Evolutionary conservation across 2,888 invertebrate genomes (phyloP), one percentile per base, ranked within the genome.

Genomic region (Octodonta nipae): DNA sequence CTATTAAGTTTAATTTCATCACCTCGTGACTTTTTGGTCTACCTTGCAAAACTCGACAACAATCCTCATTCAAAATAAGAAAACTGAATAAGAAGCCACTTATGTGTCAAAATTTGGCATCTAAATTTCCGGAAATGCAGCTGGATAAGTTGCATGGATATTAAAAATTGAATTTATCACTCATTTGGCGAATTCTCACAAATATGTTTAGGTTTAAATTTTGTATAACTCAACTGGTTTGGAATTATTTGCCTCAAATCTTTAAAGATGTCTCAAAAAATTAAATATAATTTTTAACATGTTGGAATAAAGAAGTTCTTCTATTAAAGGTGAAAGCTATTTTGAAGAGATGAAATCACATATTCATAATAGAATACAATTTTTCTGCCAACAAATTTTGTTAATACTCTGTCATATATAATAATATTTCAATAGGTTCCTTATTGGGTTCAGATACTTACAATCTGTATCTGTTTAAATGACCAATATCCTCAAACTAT

Each of bases 101-200:
- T 49, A 47, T 42, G 44, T 54, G 49, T 51, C 46, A 53, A 46
- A 38, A 38, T 60, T 60, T 54, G 60, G 59, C 58, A 51, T 60
- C 61, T 51, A 62, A 62, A 61, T 62, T 62, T 59, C 60, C 50
- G 60, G 53, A 58, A 60, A 62, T 61, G 54, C 52, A 49, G 47
- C 56, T 55, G 50, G 35, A 37, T 34, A 42, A 49, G 55, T 46
- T 48, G 58, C 53, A 61, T 61, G 47, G 61, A 61, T 61, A 61
- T 39, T 45, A 12, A 22, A 61, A 62, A 60, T 58, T 42, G 48
- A 59, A 56, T 54, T 51, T 61, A 48, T 48, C 60, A 60, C 56
- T 53, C 52, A 60, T 62, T 62, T 61, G 62, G 62, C 59, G 46
- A 46, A 47, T 48, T 38, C 54, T 50, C 59, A 56, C 49, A 56